Percentiles rank a stretch among this genome's conserved stretches.
Conservation (phyloP, 2,797 vertebrate species). For the Muscicapa striata region DNA sequence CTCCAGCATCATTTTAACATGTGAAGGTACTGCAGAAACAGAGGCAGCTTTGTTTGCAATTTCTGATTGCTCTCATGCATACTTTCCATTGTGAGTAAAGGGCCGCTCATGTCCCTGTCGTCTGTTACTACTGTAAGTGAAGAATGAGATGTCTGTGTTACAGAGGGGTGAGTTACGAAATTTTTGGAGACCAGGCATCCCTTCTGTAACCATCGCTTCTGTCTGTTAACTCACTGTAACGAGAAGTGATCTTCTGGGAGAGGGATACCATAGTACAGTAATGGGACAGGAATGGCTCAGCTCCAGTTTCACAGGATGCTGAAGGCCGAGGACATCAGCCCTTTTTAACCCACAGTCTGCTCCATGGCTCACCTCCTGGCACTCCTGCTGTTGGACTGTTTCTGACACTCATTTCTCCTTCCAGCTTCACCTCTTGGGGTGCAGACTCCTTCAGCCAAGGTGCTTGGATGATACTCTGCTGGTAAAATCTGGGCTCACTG, state of each 20-base stretch:
- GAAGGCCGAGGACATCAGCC: background rate
- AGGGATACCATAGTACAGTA: rapidly evolving
- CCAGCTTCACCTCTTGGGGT: background rate
- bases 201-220: background rate
- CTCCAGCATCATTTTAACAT: background rate
- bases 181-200: background rate
- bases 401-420: background rate
- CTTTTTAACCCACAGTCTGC: background rate
- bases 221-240: background rate
- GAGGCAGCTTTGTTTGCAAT: background rate
- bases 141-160: background rate
- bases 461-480: background rate
- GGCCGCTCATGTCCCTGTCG: background rate
- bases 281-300: background rate
- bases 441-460: background rate
- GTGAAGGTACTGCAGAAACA: background rate
- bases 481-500: background rate
- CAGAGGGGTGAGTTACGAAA: background rate
- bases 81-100: background rate
- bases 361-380: background rate
- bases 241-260: background rate
- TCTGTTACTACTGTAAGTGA: background rate
- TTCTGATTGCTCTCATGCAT: background rate
- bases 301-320: background rate
- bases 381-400: background rate